These are phyloP conservation scores for Suricata suricatta DNA, from an alignment of 2,113 vertebrate genomes.

Conservation along the genomic window DNA sequence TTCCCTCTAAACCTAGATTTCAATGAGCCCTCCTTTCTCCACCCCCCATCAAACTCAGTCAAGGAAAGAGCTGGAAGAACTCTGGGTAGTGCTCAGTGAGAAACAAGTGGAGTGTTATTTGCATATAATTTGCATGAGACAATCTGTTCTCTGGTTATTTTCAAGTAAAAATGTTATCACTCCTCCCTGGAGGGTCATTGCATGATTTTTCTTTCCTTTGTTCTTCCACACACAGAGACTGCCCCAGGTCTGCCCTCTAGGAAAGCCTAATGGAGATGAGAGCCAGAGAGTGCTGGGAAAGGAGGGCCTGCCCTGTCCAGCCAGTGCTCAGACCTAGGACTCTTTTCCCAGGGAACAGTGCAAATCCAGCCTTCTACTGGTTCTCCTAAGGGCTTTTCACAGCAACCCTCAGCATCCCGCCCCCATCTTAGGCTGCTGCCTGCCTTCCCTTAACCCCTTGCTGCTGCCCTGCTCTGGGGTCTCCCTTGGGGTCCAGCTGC, in stretches of 20 bases:
- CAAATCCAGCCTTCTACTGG: background rate
- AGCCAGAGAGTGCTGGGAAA: background rate
- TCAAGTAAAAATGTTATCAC: slow-evolving; percentile 78
- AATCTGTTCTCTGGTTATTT: slow-evolving; percentile 78
- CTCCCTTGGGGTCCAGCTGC: slow-evolving; percentile 41
- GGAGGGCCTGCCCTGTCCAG: accelerated
- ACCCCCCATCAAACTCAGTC: slow-evolving; percentile 19
- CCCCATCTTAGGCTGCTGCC: background rate
- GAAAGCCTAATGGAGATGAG: slow-evolving; percentile 34
- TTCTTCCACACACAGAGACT: slow-evolving; percentile 52
- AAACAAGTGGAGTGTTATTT: slow-evolving; percentile 71
- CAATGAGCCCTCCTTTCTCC: background rate
- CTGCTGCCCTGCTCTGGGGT: slow-evolving; percentile 40
- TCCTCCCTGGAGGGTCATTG: slow-evolving; percentile 70
- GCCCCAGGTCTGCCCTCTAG: slow-evolving; percentile 44
- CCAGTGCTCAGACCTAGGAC: background rate
- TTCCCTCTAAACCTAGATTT: slow-evolving; percentile 10
- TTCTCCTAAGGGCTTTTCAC: background rate
- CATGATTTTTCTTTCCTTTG: slow-evolving; percentile 69
- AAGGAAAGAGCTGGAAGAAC: slow-evolving; percentile 60
- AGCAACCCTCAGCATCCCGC: background rate
- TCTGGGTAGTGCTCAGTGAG: slow-evolving; percentile 56
- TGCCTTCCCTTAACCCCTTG: background rate
- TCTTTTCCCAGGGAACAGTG: background rate
- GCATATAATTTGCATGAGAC: slow-evolving; percentile 78